phyloP scores from a whole-genome alignment of 2,113 vertebrate species.

The Equus przewalskii region DNA sequence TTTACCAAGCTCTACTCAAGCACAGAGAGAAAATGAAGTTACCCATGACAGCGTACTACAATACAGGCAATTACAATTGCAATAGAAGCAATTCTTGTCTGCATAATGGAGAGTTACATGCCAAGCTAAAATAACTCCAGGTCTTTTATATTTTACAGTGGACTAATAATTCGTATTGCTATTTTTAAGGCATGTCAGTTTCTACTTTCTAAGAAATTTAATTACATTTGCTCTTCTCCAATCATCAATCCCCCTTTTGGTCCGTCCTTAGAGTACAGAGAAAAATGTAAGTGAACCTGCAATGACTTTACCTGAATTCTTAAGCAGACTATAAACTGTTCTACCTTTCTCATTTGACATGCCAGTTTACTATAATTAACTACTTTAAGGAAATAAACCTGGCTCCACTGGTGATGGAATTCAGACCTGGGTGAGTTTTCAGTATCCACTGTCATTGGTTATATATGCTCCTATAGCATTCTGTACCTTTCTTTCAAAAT shows the following conservation, averaged over 20 bases:
- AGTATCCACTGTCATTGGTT: background rate
- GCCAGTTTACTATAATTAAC: background rate
- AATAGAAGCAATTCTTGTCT: conserved; percentile 47
- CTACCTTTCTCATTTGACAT: background rate
- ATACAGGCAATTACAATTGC: background rate
- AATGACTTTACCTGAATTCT: background rate
- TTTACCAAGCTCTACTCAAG: conserved; percentile 14
- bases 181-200: conserved; percentile 56
- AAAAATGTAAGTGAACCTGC: background rate
- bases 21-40: background rate
- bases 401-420: background rate
- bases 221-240: conserved; percentile 51
- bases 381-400: background rate
- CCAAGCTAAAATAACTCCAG: conserved; percentile 56
- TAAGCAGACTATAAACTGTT: conserved; percentile 33
- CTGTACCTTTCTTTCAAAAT: conserved; percentile 31
- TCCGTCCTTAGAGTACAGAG: background rate
- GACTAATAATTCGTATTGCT: conserved; percentile 29
- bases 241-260: background rate
- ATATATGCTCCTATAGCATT: background rate
- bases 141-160: conserved; percentile 59
- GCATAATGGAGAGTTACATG: background rate
- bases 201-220: conserved; percentile 57
- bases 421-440: background rate
- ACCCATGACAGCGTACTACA: background rate